Evolutionary conservation across 2,797 vertebrate genomes (phyloP), one percentile per base, ranked within the genome.

Genomic region (Amazonetta brasiliensis): DNA sequence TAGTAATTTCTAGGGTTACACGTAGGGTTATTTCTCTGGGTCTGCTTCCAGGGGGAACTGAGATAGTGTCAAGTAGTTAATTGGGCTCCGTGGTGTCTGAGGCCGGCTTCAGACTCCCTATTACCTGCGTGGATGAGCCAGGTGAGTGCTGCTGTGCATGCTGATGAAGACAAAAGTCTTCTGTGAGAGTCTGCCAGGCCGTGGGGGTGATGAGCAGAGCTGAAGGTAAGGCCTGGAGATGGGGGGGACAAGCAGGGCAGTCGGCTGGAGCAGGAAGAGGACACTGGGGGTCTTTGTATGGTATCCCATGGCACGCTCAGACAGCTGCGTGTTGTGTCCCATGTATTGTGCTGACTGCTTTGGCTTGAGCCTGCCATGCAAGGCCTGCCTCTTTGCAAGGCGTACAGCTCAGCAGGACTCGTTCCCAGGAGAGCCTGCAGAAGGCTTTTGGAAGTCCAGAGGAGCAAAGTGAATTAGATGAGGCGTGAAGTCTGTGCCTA

Each of bases 301-400:
- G 10, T 55, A 35, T 56, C 35, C 52, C 0, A 4, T 17, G 50
- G 20, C 2, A 0, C 39, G 19, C 13, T 88, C 5, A 2, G n/a
- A 5, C 33, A 28, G 62, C 6, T 30, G 20, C 2, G 7, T 10
- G 4, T 44, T 41, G 19, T 35, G 21, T 56, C 19, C 74, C 33
- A 5, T 41, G 12, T 16, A 6, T 8, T 48, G 60, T 56, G 68
- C 67, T 55, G 7, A 14, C 69, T 55, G 43, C 71, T 74, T 56
- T 35, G 48, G 26, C 23, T 59, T 19, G 11, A 37, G 46, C 56
- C 81, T 39, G 52, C 60, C 71, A 31, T 41, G 55, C 54, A 17
- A 18, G 54, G 31, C 33, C 58, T 85, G 43, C 37, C 48, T 67
- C 33, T 64, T 21, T 15, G n/a, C 52, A 50, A 48, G 52, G 31